Base-by-base conservation (phyloP, 2,797 vertebrate genomes). In the Takifugu ocellatus region DNA sequence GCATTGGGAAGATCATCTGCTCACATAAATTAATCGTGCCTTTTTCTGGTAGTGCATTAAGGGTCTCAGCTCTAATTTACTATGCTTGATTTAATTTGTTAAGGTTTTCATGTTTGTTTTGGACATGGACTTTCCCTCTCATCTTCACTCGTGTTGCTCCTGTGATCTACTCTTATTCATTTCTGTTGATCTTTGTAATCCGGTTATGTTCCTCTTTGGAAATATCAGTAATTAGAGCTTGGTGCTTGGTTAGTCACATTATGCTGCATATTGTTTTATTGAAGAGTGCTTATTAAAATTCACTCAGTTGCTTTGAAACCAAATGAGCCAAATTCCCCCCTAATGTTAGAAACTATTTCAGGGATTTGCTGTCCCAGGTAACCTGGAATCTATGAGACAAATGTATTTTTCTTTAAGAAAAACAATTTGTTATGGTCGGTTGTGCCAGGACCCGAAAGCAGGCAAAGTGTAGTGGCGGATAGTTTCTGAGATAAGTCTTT, bases 261-360 rank as follows among this genome's bases (percentile, higher is more conserved):
- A n/a, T n/a, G n/a, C n/a, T n/a, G 50, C 17, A 4, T 82, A 71
- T 74, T 52, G 59, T 78, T 83, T 69, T 33, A 61, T 57, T 52
- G 62, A 61, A 43, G 61, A 66, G 67, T 1, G 71, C 82, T 86
- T 69, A 77, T 86, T 86, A 81, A 75, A 81, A 70, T 24, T 65
- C 76, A 80, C 79, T 60, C 25, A 8, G 49, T 63, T n/a, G 26
- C 73, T 78, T 75, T 77, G 63, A 75, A 58, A 73, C 60, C 50
- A 78, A 84, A 81, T 68, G 66, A 83, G 70, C 70, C 74, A 74
- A 52, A 76, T 75, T 71, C 71, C 17, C 66, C 70, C 63, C 52
- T 56, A 43, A 69, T 67, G 75, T 77, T 59, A 60, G 56, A 71
- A 50, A 29, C 55, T 45, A 21, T 56, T 57, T 49, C 53, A 6